Evolutionary conservation across 2,113 vertebrate species (phyloP).

Genomic region (Naja naja): DNA sequence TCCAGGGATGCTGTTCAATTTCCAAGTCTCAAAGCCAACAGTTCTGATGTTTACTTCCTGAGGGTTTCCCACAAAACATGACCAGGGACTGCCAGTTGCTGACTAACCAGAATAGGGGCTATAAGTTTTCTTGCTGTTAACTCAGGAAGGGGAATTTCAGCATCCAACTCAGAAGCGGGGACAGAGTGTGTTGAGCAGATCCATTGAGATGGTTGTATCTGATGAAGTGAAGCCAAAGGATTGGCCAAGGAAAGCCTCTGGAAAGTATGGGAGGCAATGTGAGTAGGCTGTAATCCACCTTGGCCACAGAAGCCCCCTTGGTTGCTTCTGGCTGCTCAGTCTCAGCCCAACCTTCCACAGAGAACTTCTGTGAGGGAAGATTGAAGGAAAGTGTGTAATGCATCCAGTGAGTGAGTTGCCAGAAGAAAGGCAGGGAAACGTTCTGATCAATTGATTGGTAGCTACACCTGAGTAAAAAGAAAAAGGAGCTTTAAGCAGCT

Average conservation of each 20-base stretch:
- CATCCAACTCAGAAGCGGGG: conserved; percentile 55
- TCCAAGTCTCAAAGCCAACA: background rate
- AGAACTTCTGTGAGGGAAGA: background rate
- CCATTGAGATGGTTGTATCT: conserved; percentile 52
- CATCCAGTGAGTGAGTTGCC: background rate
- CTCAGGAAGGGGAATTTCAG: conserved; percentile 57
- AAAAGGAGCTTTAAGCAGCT: background rate
- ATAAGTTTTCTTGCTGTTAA: conserved; percentile 46
- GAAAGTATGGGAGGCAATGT: background rate
- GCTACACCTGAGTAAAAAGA: background rate
- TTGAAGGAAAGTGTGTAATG: background rate
- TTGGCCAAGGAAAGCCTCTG: background rate
- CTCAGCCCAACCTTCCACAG: background rate
- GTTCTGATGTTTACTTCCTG: background rate
- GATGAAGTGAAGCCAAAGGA: conserved; percentile 31
- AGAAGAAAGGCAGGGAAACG: background rate
- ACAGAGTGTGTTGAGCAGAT: conserved; percentile 35
- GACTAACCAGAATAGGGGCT: background rate
- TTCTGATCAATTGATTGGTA: background rate
- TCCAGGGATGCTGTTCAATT: background rate
- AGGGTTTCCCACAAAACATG: background rate
- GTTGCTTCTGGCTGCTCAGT: background rate
- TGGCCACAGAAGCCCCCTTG: background rate
- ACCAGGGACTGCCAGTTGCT: background rate
- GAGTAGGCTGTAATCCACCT: background rate